phyloP scores from a whole-genome alignment of 2,888 invertebrate genomes.

The Caenorhabditis becei region DNA sequence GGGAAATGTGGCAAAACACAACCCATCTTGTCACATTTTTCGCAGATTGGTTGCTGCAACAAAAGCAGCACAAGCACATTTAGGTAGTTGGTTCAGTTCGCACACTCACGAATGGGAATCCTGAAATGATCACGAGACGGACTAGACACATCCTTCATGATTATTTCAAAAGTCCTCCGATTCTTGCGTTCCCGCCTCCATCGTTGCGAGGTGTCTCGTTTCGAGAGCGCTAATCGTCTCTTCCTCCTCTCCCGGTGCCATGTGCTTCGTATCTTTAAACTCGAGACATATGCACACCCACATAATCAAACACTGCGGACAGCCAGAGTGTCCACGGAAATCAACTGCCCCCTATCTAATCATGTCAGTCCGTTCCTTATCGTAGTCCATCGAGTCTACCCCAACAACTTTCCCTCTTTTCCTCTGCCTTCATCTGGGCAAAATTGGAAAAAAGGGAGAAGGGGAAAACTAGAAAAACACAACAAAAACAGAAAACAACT shows the following conservation, averaged over 20 bases:
- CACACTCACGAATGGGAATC: too few relatives aligned
- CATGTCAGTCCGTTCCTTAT: neutral
- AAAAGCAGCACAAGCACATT: too few relatives aligned
- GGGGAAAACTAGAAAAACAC: neutral
- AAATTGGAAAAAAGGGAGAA: slow-evolving; percentile 14
- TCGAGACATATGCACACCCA: slow-evolving; percentile 56
- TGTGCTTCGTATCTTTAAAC: slow-evolving; percentile 59
- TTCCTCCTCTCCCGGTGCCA: neutral
- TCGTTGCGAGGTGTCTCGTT: slow-evolving; percentile 13
- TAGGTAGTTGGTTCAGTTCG: too few relatives aligned
- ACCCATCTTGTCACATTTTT: neutral
- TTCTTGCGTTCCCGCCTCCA: neutral
- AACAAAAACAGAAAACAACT: slow-evolving; percentile 11
- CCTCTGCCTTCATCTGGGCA: neutral
- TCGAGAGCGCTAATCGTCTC: slow-evolving; percentile 5
- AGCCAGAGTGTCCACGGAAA: neutral
- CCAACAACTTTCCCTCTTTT: slow-evolving; percentile 5
- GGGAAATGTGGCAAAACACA: neutral
- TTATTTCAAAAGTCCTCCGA: neutral
- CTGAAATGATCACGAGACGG: too few relatives aligned
- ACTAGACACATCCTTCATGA: too few relatives aligned
- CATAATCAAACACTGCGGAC: slow-evolving; percentile 48
- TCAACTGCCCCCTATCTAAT: slow-evolving; percentile 8
- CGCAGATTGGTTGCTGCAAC: too few relatives aligned
- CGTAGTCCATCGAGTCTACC: neutral